These are phyloP conservation scores for Nemapogon koenigi DNA, from an alignment of 2,888 invertebrate genomes.

Conservation along the genomic window DNA sequence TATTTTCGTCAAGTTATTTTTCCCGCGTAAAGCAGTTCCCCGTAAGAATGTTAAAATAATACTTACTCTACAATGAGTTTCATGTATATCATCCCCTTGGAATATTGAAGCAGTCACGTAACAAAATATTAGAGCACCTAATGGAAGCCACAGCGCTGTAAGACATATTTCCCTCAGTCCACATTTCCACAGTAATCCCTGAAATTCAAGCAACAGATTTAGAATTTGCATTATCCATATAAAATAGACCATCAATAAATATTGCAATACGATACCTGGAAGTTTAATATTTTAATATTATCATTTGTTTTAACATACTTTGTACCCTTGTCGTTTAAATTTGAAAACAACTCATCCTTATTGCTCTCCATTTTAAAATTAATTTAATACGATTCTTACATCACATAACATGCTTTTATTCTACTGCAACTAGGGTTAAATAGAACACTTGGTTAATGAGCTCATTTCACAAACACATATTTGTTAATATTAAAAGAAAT, in stretches of 20 bases:
- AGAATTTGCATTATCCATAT: no score
- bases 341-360: background rate
- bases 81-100: constrained; percentile 92
- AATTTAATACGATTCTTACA: no score
- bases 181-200: constrained; percentile 72
- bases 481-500: no score
- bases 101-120: constrained; percentile 89
- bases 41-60: constrained; percentile 10
- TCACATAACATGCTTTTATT: no score
- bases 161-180: constrained; percentile 83
- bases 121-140: constrained; percentile 84
- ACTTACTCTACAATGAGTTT: constrained; percentile 93
- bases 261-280: no score
- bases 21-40: no score
- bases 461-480: no score
- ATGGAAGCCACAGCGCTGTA: constrained; percentile 83
- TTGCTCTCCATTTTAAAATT: background rate
- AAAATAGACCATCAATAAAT: no score
- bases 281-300: background rate
- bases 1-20: no score
- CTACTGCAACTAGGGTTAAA: no score
- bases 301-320: background rate
- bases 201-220: constrained; percentile 22
- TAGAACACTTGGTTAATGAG: no score
- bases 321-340: background rate